phyloP scores from a whole-genome alignment of 2,797 vertebrate genomes.

The Bradypus variegatus region DNA sequence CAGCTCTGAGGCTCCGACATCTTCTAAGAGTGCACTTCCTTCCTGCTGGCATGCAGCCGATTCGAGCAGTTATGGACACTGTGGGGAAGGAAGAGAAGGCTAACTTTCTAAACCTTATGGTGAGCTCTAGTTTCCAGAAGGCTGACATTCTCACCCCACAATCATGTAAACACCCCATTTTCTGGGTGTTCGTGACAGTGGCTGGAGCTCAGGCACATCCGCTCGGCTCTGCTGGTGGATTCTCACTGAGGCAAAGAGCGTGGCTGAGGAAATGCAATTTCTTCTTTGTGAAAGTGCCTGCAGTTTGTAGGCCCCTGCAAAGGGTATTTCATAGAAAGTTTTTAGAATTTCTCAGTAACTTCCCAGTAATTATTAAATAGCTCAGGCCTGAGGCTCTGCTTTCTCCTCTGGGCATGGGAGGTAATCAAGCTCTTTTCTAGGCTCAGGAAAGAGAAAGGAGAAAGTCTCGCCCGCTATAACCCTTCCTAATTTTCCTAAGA shows the following conservation, averaged over 20 bases:
- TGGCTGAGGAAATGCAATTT: background rate
- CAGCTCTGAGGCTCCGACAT: background rate
- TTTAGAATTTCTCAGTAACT: background rate
- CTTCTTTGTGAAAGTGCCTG: background rate
- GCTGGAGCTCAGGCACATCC: accelerated
- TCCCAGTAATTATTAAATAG: background rate
- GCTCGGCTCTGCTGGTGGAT: background rate
- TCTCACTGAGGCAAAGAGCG: accelerated
- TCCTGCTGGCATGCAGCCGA: background rate
- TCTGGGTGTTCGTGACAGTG: background rate
- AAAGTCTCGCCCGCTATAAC: background rate
- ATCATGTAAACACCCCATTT: background rate
- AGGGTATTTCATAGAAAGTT: too few relatives aligned
- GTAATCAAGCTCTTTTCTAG: accelerated
- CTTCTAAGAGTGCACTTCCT: background rate
- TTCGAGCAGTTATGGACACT: background rate
- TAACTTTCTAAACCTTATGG: background rate
- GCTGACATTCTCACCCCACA: background rate
- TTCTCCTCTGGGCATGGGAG: background rate
- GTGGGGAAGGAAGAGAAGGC: background rate
- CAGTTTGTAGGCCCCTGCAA: accelerated
- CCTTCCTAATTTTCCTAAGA: accelerated
- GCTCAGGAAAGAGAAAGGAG: accelerated
- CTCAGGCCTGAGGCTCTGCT: too few relatives aligned
- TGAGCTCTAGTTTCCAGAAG: slow-evolving; percentile 11